phyloP scores from a whole-genome alignment of 35 echinoderm and acorn worm genomes.

The Apostichopus parvimensis region DNA sequence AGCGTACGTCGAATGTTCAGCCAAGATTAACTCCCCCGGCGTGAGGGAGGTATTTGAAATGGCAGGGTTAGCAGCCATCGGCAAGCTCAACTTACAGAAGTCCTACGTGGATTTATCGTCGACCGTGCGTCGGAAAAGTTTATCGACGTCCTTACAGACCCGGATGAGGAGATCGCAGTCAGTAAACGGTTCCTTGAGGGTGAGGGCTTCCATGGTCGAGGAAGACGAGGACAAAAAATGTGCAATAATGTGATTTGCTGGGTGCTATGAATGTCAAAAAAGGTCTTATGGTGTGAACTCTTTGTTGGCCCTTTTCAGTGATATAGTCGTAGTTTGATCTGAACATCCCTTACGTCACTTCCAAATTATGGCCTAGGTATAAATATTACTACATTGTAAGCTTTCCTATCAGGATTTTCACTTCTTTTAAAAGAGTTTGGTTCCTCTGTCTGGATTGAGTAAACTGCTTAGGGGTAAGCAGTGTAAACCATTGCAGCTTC shows the following conservation, averaged over 20 bases:
- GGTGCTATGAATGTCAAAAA: background rate
- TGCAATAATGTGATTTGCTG: conserved; percentile 31
- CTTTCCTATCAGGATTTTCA: too few relatives aligned
- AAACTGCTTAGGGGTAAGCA: too few relatives aligned
- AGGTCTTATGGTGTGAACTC: too few relatives aligned
- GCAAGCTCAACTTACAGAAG: conserved; percentile 95
- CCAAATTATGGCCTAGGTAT: too few relatives aligned
- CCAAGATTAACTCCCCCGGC: conserved; percentile 70
- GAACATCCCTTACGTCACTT: too few relatives aligned
- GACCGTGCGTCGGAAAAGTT: conserved; percentile 43
- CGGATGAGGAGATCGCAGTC: conserved; percentile 64
- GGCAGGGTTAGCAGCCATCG: conserved; percentile 80
- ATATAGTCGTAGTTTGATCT: too few relatives aligned
- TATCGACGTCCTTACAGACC: conserved; percentile 54
- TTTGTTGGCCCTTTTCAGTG: too few relatives aligned
- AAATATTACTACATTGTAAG: too few relatives aligned
- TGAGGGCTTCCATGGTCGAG: conserved; percentile 70
- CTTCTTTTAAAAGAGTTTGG: too few relatives aligned
- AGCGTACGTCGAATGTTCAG: conserved; percentile 88
- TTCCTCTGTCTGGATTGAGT: too few relatives aligned
- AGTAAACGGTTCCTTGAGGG: conserved; percentile 55
- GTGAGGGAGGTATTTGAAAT: conserved; percentile 94
- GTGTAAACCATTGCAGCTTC: too few relatives aligned
- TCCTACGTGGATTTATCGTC: conserved; percentile 87
- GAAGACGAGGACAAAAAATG: conserved; percentile 54